A percentile compares a stretch with the other conserved stretches of the same genome.
phyloP scores from a whole-genome alignment of 2,797 vertebrate species.

The Serranus cabrilla region DNA sequence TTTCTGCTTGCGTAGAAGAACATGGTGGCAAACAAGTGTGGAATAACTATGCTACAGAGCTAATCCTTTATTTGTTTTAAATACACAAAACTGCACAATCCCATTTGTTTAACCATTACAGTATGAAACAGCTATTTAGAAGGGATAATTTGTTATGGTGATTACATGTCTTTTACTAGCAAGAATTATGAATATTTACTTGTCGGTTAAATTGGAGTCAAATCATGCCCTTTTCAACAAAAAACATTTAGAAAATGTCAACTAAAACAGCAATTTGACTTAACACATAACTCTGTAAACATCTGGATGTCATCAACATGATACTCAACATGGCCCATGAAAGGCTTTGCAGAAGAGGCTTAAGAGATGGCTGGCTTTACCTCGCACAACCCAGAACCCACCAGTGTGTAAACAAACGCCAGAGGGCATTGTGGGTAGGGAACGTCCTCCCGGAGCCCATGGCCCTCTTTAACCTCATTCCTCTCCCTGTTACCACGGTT shows the following conservation, averaged over 20 bases:
- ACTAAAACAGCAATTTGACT: slow-evolving; percentile 29
- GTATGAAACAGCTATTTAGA: slow-evolving; percentile 14
- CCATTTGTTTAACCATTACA: slow-evolving; percentile 19
- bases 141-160: slow-evolving; percentile 17
- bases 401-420: slow-evolving; percentile 77
- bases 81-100: slow-evolving; percentile 10
- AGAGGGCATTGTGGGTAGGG: slow-evolving; percentile 76
- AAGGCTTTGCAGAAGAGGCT: slow-evolving; percentile 61
- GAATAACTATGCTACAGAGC: background rate
- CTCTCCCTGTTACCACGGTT: slow-evolving; percentile 75
- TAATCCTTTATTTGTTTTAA: slow-evolving; percentile 19
- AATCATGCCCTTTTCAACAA: slow-evolving; percentile 13
- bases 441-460: slow-evolving; percentile 59
- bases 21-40: slow-evolving; percentile 15
- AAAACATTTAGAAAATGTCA: slow-evolving; percentile 26
- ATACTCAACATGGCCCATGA: slow-evolving; percentile 34
- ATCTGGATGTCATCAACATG: slow-evolving; percentile 41
- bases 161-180: slow-evolving; percentile 26
- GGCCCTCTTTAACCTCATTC: slow-evolving; percentile 80
- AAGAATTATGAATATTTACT: slow-evolving; percentile 41
- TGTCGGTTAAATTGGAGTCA: slow-evolving; percentile 11
- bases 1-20: slow-evolving; percentile 23
- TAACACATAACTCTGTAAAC: slow-evolving; percentile 2
- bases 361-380: slow-evolving; percentile 53
- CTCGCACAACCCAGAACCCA: slow-evolving; percentile 62